phyloP scores from a whole-genome alignment of 2,797 vertebrate genomes.

The Enteromius thamalakanensis region DNA sequence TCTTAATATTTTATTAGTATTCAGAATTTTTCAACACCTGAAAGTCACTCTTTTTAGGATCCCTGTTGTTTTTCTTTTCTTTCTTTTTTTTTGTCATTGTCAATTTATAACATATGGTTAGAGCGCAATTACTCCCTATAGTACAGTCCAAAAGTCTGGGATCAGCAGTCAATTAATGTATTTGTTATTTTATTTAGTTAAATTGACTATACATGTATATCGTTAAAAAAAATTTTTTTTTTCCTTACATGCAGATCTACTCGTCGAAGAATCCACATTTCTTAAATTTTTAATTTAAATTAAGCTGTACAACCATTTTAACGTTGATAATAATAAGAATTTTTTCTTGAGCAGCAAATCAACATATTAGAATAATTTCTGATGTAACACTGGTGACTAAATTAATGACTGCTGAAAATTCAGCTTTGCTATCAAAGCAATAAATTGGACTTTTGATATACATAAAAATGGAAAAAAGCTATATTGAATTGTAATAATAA shows the following conservation, averaged over 20 bases:
- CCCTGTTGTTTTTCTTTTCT: neutral
- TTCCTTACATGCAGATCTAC: neutral
- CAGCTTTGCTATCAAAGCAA: neutral
- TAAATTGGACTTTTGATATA: neutral
- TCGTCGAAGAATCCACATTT: neutral
- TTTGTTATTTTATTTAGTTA: neutral
- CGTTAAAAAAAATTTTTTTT: fast-evolving
- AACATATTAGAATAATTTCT: neutral
- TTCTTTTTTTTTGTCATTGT: neutral
- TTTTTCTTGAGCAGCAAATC: neutral
- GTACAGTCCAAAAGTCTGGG: neutral
- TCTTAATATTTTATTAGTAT: neutral
- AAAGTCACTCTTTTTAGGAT: neutral
- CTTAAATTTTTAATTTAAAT: no score
- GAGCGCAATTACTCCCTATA: neutral
- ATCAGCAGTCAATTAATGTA: neutral
- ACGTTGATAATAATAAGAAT: neutral
- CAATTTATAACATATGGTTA: neutral
- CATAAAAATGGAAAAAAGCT: neutral
- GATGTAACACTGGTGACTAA: neutral
- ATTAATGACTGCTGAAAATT: neutral
- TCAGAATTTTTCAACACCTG: neutral
- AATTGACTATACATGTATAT: neutral
- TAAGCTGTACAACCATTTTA: neutral
- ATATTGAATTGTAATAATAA: neutral